phyloP scores from a whole-genome alignment of 2,888 invertebrate species.

The Andrena bicolor region DNA sequence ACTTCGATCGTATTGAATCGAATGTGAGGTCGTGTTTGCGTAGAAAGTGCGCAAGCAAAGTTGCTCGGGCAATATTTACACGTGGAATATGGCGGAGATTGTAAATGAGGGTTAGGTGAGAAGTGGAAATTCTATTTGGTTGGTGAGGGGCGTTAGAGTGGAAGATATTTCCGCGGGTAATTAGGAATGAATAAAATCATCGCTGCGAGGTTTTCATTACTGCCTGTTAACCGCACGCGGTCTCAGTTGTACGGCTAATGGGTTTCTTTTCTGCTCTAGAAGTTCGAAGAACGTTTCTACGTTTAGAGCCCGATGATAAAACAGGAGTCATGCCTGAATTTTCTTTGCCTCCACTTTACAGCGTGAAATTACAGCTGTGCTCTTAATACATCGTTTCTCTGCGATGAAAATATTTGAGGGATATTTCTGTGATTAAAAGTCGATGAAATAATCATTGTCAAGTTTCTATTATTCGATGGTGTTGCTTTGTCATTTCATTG shows the following conservation, averaged over 20 bases:
- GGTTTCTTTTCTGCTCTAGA: slow-evolving; percentile 52
- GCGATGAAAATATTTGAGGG: slow-evolving; percentile 12
- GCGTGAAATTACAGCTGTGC: neutral
- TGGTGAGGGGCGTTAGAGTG: neutral
- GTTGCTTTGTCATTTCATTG: neutral
- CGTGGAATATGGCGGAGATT: neutral
- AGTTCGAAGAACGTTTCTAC: slow-evolving; percentile 46
- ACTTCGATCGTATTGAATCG: neutral
- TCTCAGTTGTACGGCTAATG: neutral
- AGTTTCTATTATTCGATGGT: slow-evolving; percentile 2
- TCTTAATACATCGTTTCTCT: slow-evolving; percentile 1
- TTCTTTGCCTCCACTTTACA: neutral
- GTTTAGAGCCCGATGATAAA: slow-evolving; percentile 16
- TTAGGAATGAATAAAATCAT: slow-evolving; percentile 16
- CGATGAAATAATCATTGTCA: neutral
- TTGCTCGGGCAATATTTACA: neutral
- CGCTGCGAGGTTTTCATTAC: neutral
- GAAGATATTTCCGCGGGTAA: slow-evolving; percentile 12
- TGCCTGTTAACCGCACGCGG: neutral
- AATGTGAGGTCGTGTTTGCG: neutral
- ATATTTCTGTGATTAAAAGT: neutral
- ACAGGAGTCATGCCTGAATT: slow-evolving; percentile 13
- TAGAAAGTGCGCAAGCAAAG: slow-evolving; percentile 10
- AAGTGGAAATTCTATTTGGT: neutral
- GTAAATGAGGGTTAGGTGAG: too few relatives aligned